These are phyloP conservation scores for Drosophila erecta DNA, from an alignment of 1,140 invertebrate genomes.

Conservation along the genomic window DNA sequence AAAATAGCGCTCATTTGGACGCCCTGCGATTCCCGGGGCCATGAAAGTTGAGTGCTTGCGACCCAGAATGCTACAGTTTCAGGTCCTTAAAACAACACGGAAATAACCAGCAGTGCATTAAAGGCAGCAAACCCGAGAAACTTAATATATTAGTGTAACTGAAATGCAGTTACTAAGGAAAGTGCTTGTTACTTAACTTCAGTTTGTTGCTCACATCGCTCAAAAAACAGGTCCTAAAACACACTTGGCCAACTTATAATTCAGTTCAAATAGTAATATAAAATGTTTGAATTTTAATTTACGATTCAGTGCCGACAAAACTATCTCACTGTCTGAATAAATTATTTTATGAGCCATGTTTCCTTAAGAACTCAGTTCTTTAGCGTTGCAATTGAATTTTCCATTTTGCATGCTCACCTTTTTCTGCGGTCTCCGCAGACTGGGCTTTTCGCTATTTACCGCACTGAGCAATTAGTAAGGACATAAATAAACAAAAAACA, in stretches of 20 bases:
- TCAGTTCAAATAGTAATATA: no score
- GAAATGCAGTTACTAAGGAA: neutral
- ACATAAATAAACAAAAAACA: constrained; percentile 26
- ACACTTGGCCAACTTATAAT: no score
- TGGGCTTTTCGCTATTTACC: constrained; percentile 3
- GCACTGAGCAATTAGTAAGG: constrained; percentile 28
- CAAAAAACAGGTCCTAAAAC: no score
- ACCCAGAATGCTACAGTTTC: neutral
- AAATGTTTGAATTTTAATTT: no score
- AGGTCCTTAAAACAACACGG: neutral
- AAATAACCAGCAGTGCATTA: neutral
- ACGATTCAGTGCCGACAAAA: no score
- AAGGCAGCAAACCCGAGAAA: no score
- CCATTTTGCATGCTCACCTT: neutral
- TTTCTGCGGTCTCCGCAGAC: constrained; percentile 2
- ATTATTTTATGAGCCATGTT: no score
- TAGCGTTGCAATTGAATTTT: neutral
- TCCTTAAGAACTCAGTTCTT: no score
- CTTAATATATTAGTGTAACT: no score
- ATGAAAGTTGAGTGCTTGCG: constrained; percentile 33
- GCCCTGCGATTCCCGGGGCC: constrained; percentile 39
- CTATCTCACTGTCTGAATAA: no score
- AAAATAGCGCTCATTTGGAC: constrained; percentile 51
- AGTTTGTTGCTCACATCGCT: no score
- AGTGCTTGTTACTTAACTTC: no score